Evolutionary conservation across 1,140 invertebrate genomes (phyloP).

Genomic region (Oryzaephilus surinamensis): DNA sequence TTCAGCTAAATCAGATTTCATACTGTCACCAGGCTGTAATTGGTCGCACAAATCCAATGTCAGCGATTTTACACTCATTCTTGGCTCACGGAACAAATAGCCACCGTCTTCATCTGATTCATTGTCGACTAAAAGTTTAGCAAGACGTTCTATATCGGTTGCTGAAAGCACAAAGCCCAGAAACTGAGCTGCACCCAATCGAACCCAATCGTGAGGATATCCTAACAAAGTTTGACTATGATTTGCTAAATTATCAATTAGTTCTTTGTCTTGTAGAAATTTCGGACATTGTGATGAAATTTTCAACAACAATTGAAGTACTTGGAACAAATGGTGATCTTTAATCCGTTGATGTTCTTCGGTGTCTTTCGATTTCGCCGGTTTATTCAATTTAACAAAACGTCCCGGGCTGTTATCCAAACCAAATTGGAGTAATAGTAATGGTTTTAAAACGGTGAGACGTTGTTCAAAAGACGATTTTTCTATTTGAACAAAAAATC

Average conservation of each 20-base stretch:
- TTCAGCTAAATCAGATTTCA: slow-evolving; percentile 49
- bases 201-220: slow-evolving; percentile 63
- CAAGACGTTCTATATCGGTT: slow-evolving; percentile 50
- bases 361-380: slow-evolving; percentile 26
- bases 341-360: slow-evolving; percentile 40
- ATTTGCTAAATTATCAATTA: slow-evolving; percentile 38
- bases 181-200: slow-evolving; percentile 61
- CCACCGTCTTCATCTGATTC: slow-evolving; percentile 38
- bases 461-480: slow-evolving; percentile 33
- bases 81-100: slow-evolving; percentile 51
- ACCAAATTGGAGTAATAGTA: slow-evolving; percentile 40
- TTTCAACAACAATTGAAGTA: slow-evolving; percentile 52
- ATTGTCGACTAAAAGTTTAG: slow-evolving; percentile 37
- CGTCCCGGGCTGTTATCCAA: slow-evolving; percentile 29
- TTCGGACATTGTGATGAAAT: slow-evolving; percentile 42
- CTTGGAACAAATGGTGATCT: slow-evolving; percentile 63
- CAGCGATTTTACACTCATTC: slow-evolving; percentile 50
- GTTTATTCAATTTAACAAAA: slow-evolving; percentile 31
- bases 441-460: slow-evolving; percentile 31
- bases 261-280: slow-evolving; percentile 36
- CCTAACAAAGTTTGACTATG: slow-evolving; percentile 41
- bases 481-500: slow-evolving; percentile 50
- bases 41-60: slow-evolving; percentile 64
- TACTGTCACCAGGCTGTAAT: slow-evolving; percentile 48
- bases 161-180: slow-evolving; percentile 57